Conservation (phyloP, 2,888 invertebrate genomes). For the Harpalus rufipes region DNA sequence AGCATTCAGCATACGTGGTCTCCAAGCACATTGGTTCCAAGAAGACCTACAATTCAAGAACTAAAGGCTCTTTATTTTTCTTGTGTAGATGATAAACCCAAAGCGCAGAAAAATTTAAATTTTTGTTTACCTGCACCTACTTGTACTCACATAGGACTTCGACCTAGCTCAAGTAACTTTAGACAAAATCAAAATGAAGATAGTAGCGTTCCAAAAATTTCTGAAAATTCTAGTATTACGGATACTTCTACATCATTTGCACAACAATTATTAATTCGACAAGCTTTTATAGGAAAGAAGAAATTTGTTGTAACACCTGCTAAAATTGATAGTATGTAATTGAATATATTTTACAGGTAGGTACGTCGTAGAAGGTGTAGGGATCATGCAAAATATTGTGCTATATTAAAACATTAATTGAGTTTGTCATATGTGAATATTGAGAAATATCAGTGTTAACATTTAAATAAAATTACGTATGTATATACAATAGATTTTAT, state of each 20-base stretch:
- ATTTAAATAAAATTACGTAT: too few species aligned
- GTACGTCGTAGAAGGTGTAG: too few species aligned
- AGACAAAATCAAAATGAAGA: constrained; percentile 26
- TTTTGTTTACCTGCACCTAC: constrained; percentile 2
- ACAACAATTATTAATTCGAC: constrained; percentile 15
- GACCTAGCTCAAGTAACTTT: constrained; percentile 5
- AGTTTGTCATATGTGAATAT: too few species aligned
- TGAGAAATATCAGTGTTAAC: too few species aligned
- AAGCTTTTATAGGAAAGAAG: constrained; percentile 32
- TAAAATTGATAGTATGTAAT: constrained; percentile 27
- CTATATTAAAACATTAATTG: too few species aligned
- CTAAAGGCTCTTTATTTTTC: constrained; percentile 69
- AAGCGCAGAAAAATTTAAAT: constrained; percentile 58
- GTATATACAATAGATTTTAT: too few species aligned
- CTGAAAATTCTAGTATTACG: constrained; percentile 21
- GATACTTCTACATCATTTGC: neutral
- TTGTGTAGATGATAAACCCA: constrained; percentile 68
- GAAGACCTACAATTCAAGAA: constrained; percentile 70
- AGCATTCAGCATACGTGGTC: constrained; percentile 73
- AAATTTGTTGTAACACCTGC: constrained; percentile 62
- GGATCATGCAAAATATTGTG: too few species aligned
- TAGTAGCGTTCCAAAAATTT: constrained; percentile 27
- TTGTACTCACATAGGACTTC: neutral
- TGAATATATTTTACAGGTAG: neutral
- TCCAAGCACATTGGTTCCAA: constrained; percentile 70